Percentiles rank a stretch among this genome's conserved stretches.
phyloP scores from a whole-genome alignment of 2,113 vertebrate species.

The Emberiza fucata region DNA sequence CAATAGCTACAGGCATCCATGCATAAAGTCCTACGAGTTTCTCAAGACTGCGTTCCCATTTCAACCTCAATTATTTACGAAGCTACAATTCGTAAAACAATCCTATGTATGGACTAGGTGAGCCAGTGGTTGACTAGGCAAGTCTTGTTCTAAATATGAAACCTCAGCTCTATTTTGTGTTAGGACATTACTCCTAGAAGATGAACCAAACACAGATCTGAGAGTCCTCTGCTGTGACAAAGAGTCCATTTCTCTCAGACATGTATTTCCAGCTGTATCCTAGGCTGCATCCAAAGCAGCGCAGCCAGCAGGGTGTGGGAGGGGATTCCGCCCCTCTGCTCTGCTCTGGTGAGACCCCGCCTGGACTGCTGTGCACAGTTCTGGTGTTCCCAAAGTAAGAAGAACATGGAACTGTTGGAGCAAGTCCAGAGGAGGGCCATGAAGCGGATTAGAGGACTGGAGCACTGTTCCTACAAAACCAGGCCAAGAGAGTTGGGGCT shows the following conservation, averaged over 20 bases:
- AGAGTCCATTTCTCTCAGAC: background rate
- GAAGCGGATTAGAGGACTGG: background rate
- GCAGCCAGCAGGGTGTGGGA: fast-evolving
- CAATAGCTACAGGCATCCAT: background rate
- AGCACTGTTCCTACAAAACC: background rate
- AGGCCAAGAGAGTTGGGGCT: background rate
- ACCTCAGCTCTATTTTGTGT: background rate
- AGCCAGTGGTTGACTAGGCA: background rate
- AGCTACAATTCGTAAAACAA: background rate
- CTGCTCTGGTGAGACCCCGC: background rate
- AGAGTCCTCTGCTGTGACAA: background rate
- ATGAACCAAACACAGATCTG: background rate
- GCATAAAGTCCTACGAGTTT: background rate
- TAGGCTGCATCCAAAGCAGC: background rate
- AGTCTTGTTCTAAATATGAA: background rate
- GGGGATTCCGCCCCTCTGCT: background rate
- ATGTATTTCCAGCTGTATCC: background rate
- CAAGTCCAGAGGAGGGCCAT: background rate
- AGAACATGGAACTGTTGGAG: background rate
- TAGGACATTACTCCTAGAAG: background rate
- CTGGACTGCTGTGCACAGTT: background rate
- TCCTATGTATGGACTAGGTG: background rate
- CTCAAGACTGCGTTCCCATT: background rate
- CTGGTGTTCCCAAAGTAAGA: background rate
- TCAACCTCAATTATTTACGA: background rate